Base-by-base conservation (phyloP, 2,888 invertebrate genomes). In the Ornithoptera alexandrae region DNA sequence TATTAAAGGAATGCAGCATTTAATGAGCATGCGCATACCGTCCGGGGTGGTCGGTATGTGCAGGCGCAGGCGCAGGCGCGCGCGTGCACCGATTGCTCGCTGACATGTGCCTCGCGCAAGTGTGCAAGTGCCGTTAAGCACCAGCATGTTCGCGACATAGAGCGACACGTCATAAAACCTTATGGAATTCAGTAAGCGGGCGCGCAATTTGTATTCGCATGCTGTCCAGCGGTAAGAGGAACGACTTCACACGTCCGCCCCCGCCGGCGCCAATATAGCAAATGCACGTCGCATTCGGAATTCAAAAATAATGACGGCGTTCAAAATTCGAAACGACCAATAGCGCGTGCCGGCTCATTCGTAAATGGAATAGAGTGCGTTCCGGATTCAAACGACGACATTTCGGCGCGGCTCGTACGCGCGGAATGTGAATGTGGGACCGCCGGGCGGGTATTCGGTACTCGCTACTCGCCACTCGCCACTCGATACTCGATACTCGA, bases 201-300 rank as follows among this genome's bases (percentile, higher is more conserved):
- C 71, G 70, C 74, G 79, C 81, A 84, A 88, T 90, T 89, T 85
- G 89, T 89, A 89, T 90, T 86, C 89, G 84, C 81, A 74, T 74
- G 83, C 83, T 83, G 86, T 82, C 77, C 74, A 78, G 77, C 81
- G 78, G 77, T 76, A 81, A 80, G 80, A 84, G 81, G 82, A 83
- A 86, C 84, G 82, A 83, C 76, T 84, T 84, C 85, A 86, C 88
- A 87, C 84, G 85, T 85, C 84, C 81, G 83, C 79, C 82, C 79
- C 76, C 82, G 79, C 79, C 82, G 88, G 90, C 89, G 89, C 90
- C 89, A 59, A 84, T 86, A 86, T 86, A 82, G 85, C 84, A 86
- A 89, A 88, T 86, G 85, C 84, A 84, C 83, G 84, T 83, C 81
- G 82, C 85, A 85, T 86, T 86, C 84, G 74, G 82, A 86, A 88